Base-by-base conservation (phyloP, 1,140 invertebrate species). In the Diuraphis noxia region DNA sequence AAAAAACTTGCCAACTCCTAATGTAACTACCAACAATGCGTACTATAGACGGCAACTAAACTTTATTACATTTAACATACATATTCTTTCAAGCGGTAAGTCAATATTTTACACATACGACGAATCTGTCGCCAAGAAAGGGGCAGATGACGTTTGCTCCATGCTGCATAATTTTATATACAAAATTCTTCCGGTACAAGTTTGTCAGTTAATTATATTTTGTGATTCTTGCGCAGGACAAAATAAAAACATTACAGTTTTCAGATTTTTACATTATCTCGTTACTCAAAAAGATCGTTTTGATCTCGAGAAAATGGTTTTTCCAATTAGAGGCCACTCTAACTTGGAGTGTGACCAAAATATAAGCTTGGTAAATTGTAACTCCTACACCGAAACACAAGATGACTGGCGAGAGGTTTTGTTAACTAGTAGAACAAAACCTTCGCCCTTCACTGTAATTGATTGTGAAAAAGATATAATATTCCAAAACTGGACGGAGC, bases 281-380 rank as follows among this genome's bases (percentile, higher is more conserved):
- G 92, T 93, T 34, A 91, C 92, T 92, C 41, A 81, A 40, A 72
- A 40, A 49, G 92, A 92, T 92, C 81, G 92, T 79, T 89, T 93
- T 36, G 82, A 93, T 21, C 30, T 43, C 9, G 52, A 92, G 56
- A 92, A 88, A 92, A 56, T 92, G 30, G 88, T 92, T 34, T 93
- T 93, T 88, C 93, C 93, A 36, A 92, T 92, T 52, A 81, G 92
- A 91, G 92, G 92, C 41, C 92, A 93, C 56, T 93, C 92, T 34
- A 92, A 93, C 81, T 90, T 92, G 81, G 92, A 92, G 41, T 88
- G 92, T 72, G 92, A 92, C 63, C 92, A 82, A 77, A 92, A 92
- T 85, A 92, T 93, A 91, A 84, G 85, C 36, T 49, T 92, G 49
- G n/a, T 92, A 9, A 92, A 92, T 41, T 81, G 88, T 40, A 92